Base-by-base conservation (phyloP, 2,888 invertebrate species). In the Mylabris sibirica region DNA sequence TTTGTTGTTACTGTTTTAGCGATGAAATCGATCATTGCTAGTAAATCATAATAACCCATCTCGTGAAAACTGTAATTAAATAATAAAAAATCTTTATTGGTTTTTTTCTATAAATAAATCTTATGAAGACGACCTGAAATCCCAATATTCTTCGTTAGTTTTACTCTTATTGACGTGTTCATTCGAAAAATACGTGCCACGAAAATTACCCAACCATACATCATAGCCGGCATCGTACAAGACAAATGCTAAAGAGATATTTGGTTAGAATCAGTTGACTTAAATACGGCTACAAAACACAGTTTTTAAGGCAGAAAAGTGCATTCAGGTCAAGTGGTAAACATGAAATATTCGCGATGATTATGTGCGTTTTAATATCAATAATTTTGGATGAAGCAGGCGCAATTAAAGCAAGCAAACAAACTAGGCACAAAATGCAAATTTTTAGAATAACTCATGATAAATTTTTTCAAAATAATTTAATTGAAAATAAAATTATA, bases 151-250 rank as follows among this genome's bases (percentile, higher is more conserved):
- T 41, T 34, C 24, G 0, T 17, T 2, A 1, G 35, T 24, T 26
- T 20, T 12, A n/a, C 22, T 62, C 5, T 14, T 5, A 3, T 38
- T 24, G 0, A 20, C 38, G 12, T 62, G 62, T 35, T 41, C 44
- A 17, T 62, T 35, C 1, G 62, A 62, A 41, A 8, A 62, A 3
- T 38, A 44, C 2, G 38, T 62, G 11, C 62, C 62, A n/a, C 62
- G 62, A 1, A 11, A 6, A 34, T 62, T 62, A 22, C 35, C 62
- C 17, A 62, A 20, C 62, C 62, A 62, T 9, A 62, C 62, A 35
- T 62, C 62, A 20, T 24, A 62, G 6, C 62, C 62, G 9, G 17
- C 41, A n/a, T 62, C 26, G 24, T 24, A 38, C 5, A 62, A 14
- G 8, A 2, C 6, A n/a, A 62, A 62, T 35, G 62, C 62, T 62